Percentiles rank a stretch among this genome's conserved stretches.
Conservation (phyloP, 2,797 vertebrate species). For the Yasuhikotakia modesta region DNA sequence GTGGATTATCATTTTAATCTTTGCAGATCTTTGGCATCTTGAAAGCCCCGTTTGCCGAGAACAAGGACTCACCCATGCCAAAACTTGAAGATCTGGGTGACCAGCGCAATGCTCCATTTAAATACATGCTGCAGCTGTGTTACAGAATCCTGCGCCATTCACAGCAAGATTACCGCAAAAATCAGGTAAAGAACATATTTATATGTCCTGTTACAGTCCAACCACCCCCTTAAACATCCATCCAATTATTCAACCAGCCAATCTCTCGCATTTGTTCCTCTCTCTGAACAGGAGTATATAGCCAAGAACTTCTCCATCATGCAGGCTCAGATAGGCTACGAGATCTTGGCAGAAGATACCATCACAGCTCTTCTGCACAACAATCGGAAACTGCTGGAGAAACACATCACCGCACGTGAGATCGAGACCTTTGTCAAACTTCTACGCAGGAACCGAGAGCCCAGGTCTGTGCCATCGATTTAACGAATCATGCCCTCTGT, state of each 20-base stretch:
- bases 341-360: slow-evolving; percentile 97
- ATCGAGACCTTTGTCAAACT: slow-evolving; percentile 97
- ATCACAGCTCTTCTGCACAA: slow-evolving; percentile 98
- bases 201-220: too few relatives aligned
- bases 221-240: not conserved
- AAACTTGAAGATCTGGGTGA: slow-evolving; percentile 93
- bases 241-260: not conserved
- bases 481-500: not conserved
- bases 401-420: slow-evolving; percentile 95
- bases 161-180: slow-evolving; percentile 97
- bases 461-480: slow-evolving; percentile 79
- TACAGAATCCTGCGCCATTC: slow-evolving; percentile 95
- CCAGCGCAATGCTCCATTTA: slow-evolving; percentile 92
- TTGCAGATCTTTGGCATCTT: slow-evolving; percentile 93
- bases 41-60: slow-evolving; percentile 88
- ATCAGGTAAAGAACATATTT: slow-evolving; percentile 81
- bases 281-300: slow-evolving; percentile 98
- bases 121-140: slow-evolving; percentile 92
- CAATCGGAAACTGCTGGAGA: slow-evolving; percentile 97
- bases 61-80: slow-evolving; percentile 88
- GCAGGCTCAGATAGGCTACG: slow-evolving; percentile 98
- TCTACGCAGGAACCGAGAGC: slow-evolving; percentile 92
- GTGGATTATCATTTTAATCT: slow-evolving; percentile 30
- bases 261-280: too few relatives aligned
- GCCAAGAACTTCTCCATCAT: slow-evolving; percentile 97